Evolutionary conservation across 2,113 vertebrate species (phyloP).

Genomic region (Nannospalax galili): DNA sequence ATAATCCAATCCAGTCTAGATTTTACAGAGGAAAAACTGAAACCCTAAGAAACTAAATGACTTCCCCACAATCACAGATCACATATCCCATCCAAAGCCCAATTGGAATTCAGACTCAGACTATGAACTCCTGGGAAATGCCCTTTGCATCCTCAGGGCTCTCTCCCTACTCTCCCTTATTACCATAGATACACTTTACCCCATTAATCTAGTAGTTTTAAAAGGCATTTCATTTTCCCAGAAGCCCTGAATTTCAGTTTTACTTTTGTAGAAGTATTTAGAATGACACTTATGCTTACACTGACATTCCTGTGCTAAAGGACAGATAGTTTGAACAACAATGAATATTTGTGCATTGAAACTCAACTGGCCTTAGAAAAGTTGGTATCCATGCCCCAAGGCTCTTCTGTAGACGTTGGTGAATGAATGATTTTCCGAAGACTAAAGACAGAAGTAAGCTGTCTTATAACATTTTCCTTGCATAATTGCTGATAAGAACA

Average conservation of each 20-base stretch:
- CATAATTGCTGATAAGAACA: constrained; percentile 45
- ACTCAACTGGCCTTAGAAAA: constrained; percentile 2
- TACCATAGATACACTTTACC: neutral
- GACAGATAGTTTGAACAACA: neutral
- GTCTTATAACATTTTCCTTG: constrained; percentile 45
- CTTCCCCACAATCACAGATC: neutral
- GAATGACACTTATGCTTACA: neutral
- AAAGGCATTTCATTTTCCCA: constrained; percentile 1
- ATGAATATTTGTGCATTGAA: constrained; percentile 34
- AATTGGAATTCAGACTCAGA: neutral
- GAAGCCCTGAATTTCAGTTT: neutral
- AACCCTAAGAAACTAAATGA: neutral
- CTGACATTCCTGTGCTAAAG: neutral
- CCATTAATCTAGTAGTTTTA: neutral
- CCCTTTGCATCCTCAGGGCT: neutral
- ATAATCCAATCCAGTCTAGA: neutral
- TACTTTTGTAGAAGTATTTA: neutral
- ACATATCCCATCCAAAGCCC: neutral
- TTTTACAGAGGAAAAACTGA: constrained; percentile 28
- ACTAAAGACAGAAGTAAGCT: constrained; percentile 9
- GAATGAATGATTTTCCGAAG: constrained; percentile 48
- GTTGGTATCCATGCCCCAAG: neutral
- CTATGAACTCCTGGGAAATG: neutral
- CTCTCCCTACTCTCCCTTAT: neutral
- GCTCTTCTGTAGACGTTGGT: neutral